phyloP scores from a whole-genome alignment of 2,888 invertebrate species.

The Drosophila hamatofila region DNA sequence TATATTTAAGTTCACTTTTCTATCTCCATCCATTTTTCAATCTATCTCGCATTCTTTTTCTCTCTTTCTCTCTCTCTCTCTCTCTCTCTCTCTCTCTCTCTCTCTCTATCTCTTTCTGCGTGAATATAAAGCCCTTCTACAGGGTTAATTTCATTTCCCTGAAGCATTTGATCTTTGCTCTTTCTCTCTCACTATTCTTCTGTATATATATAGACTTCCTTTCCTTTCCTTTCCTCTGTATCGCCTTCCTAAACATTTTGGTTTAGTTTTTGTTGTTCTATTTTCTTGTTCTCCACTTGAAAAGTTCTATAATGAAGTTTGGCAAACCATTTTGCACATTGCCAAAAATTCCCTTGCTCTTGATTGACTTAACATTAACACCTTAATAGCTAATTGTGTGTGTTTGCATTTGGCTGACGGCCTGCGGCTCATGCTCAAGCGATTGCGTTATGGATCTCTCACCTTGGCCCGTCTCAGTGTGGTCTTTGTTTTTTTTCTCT shows the following conservation, averaged over 20 bases:
- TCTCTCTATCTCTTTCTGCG: too few relatives aligned
- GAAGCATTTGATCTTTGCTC: too few relatives aligned
- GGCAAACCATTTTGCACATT: background rate
- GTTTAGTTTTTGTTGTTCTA: background rate
- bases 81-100: too few relatives aligned
- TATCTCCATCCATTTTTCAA: too few relatives aligned
- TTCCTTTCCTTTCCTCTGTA: background rate
- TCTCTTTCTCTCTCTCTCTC: too few relatives aligned
- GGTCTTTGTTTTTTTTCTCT: background rate
- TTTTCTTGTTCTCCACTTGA: background rate
- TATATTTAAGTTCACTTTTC: too few relatives aligned
- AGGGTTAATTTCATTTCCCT: too few relatives aligned
- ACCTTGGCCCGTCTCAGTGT: conserved; percentile 56
- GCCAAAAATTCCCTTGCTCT: conserved; percentile 6
- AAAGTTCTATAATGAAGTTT: conserved; percentile 2
- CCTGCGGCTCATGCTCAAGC: conserved; percentile 15
- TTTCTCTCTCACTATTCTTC: too few relatives aligned
- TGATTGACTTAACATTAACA: conserved; percentile 12
- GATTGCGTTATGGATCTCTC: conserved; percentile 50
- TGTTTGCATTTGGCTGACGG: conserved; percentile 12
- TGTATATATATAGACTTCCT: too few relatives aligned
- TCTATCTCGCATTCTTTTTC: too few relatives aligned
- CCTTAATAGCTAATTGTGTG: conserved; percentile 10
- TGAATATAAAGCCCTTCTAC: too few relatives aligned
- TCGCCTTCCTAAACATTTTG: background rate